phyloP scores from a whole-genome alignment of 1,140 invertebrate genomes.

The Drosophila simulans region DNA sequence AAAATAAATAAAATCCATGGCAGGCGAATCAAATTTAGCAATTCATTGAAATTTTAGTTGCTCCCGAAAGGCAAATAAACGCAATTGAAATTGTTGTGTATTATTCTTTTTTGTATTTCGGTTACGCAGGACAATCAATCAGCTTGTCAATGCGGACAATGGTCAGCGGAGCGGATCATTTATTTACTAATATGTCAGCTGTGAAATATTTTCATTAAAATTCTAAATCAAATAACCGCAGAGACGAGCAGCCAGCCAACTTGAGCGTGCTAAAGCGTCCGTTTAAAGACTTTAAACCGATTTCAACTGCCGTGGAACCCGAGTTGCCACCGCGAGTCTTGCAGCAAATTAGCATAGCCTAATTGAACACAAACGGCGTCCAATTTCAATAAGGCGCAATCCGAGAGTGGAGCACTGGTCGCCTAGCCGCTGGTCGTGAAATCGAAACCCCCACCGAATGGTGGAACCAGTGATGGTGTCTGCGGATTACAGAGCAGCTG shows the following conservation, averaged over 20 bases:
- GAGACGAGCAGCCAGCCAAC: conserved; percentile 1
- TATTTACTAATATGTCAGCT: conserved; percentile 71
- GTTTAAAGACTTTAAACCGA: conserved; percentile 16
- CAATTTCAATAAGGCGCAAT: conserved; percentile 69
- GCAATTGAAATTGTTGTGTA: conserved; percentile 26
- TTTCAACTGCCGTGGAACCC: conserved; percentile 6
- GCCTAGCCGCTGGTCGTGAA: conserved; percentile 51
- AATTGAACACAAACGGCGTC: conserved; percentile 82
- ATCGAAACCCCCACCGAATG: conserved; percentile 45
- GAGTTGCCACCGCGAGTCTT: conserved; percentile 20
- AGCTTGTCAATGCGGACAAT: conserved; percentile 38
- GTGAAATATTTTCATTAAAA: conserved; percentile 67
- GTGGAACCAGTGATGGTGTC: conserved; percentile 21
- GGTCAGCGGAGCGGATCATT: conserved; percentile 43
- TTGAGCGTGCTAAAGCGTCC: background rate
- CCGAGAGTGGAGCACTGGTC: conserved; percentile 24
- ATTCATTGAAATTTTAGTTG: conserved; percentile 58
- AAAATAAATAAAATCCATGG: conserved; percentile 36
- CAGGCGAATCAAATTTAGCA: conserved; percentile 53
- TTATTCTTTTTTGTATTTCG: conserved; percentile 13
- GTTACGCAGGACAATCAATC: conserved; percentile 64
- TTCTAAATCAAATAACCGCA: conserved; percentile 63
- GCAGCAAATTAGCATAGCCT: conserved; percentile 78
- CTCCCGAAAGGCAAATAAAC: conserved; percentile 50
- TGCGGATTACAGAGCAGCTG: background rate